A percentile compares a stretch with the other conserved stretches of the same genome.
These are phyloP conservation scores for Cromileptes altivelis DNA, from an alignment of 2,113 vertebrate genomes.

Conservation along the genomic window DNA sequence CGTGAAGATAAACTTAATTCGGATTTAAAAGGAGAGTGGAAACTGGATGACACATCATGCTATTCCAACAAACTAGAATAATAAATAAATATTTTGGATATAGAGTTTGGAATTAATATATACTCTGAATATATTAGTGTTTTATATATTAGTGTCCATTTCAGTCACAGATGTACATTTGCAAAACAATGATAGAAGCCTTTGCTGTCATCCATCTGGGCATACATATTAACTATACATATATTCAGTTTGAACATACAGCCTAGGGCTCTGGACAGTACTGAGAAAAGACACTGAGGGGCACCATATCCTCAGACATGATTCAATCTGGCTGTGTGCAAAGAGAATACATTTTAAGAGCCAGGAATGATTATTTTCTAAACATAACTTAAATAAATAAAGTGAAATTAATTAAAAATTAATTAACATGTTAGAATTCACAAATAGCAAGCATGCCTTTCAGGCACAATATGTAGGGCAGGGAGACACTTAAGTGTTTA, in stretches of 20 bases:
- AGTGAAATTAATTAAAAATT: conserved; percentile 2
- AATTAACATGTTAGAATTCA: conserved; percentile 6
- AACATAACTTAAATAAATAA: conserved; percentile 9
- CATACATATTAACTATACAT: neutral
- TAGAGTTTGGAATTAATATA: conserved; percentile 21
- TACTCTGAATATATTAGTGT: conserved; percentile 28
- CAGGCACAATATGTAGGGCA: conserved; percentile 12
- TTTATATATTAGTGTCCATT: conserved; percentile 27
- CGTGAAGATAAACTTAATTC: neutral
- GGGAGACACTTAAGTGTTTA: conserved; percentile 31
- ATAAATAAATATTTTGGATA: conserved; percentile 39
- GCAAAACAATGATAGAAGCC: conserved; percentile 53
- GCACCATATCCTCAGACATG: conserved; percentile 55
- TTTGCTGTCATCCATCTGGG: neutral
- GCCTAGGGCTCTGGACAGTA: conserved; percentile 41
- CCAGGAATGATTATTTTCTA: neutral
- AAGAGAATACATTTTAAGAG: neutral
- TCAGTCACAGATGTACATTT: conserved; percentile 49
- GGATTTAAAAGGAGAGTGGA: conserved; percentile 21
- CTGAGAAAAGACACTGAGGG: conserved; percentile 67
- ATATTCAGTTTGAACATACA: conserved; percentile 2
- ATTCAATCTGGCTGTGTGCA: conserved; percentile 7
- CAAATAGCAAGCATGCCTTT: conserved; percentile 15
- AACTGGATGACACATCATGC: conserved; percentile 18
- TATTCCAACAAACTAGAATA: conserved; percentile 1